Percentiles rank a stretch among this genome's conserved stretches.
Evolutionary conservation across 2,888 invertebrate species (phyloP).

Genomic region (Agrochola litura): DNA sequence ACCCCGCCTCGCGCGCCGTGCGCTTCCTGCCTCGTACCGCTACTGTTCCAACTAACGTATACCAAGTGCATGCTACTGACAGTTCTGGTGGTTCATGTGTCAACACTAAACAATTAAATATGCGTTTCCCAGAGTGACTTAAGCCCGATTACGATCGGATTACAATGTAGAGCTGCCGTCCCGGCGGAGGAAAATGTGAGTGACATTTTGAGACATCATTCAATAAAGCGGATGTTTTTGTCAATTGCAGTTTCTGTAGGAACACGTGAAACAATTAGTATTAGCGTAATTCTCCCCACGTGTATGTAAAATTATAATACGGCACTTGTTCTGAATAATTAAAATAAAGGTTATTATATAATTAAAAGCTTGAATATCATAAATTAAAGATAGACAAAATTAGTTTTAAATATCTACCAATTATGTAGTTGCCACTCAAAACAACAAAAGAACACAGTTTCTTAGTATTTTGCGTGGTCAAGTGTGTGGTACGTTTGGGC

Average conservation of each 20-base stretch:
- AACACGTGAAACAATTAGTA: slow-evolving; percentile 31
- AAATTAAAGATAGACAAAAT: background rate
- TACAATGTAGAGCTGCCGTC: slow-evolving; percentile 88
- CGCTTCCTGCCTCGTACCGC: slow-evolving; percentile 79
- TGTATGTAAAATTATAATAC: slow-evolving; percentile 10
- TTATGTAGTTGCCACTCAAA: background rate
- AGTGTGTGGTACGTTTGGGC: slow-evolving; percentile 59
- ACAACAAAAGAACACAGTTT: background rate
- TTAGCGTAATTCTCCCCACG: slow-evolving; percentile 6
- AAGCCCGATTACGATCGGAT: slow-evolving; percentile 73
- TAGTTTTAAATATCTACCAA: background rate
- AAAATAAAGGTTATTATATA: slow-evolving; percentile 3
- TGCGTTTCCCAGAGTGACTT: slow-evolving; percentile 74
- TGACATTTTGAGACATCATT: slow-evolving; percentile 67
- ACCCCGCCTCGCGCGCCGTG: slow-evolving; percentile 82
- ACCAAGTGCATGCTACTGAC: slow-evolving; percentile 52
- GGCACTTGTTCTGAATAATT: slow-evolving; percentile 6
- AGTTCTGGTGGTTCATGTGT: slow-evolving; percentile 67
- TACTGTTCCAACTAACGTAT: slow-evolving; percentile 39
- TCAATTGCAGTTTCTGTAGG: slow-evolving; percentile 43
- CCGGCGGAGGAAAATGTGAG: slow-evolving; percentile 88
- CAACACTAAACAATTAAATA: slow-evolving; percentile 65
- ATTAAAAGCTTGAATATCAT: background rate
- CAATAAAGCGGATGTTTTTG: slow-evolving; percentile 57
- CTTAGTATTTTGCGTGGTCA: slow-evolving; percentile 22